A percentile compares a stretch with the other conserved stretches of the same genome.
These are phyloP conservation scores for Pterois miles DNA, from an alignment of 2,797 vertebrate genomes.

Conservation along the genomic window DNA sequence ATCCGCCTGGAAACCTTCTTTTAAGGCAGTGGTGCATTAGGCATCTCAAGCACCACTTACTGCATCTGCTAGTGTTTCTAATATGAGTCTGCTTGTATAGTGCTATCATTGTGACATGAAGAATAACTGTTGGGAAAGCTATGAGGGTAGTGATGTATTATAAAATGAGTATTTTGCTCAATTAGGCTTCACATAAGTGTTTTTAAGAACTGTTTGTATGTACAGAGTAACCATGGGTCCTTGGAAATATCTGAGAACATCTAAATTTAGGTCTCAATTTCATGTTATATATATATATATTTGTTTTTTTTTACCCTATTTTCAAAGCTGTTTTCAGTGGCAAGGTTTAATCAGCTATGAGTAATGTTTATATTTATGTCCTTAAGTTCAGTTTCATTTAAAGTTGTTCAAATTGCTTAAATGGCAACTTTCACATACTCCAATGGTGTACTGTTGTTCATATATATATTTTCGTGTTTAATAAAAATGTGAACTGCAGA, in stretches of 20 bases:
- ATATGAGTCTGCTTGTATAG: slow-evolving; percentile 6
- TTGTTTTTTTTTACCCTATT: background rate
- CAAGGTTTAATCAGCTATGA: no score
- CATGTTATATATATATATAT: background rate
- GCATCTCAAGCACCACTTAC: slow-evolving; percentile 1
- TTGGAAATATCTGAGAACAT: background rate
- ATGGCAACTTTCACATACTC: background rate
- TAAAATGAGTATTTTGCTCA: background rate
- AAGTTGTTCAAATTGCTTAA: background rate
- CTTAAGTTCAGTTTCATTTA: background rate
- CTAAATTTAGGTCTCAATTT: background rate
- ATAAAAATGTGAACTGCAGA: slow-evolving; percentile 12
- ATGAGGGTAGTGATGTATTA: background rate
- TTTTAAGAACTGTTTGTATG: background rate
- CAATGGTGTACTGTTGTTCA: background rate
- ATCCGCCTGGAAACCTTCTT: slow-evolving; percentile 91
- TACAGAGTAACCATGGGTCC: background rate
- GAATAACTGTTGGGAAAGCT: background rate
- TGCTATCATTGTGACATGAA: slow-evolving; percentile 1
- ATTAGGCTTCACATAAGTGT: background rate
- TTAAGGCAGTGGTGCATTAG: slow-evolving; percentile 24
- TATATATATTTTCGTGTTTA: slow-evolving; percentile 17
- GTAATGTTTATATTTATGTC: background rate
- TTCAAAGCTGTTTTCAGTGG: background rate
- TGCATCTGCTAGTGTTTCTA: background rate